Evolutionary conservation across 2,888 invertebrate species (phyloP).

Genomic region (Coenonympha arcania): DNA sequence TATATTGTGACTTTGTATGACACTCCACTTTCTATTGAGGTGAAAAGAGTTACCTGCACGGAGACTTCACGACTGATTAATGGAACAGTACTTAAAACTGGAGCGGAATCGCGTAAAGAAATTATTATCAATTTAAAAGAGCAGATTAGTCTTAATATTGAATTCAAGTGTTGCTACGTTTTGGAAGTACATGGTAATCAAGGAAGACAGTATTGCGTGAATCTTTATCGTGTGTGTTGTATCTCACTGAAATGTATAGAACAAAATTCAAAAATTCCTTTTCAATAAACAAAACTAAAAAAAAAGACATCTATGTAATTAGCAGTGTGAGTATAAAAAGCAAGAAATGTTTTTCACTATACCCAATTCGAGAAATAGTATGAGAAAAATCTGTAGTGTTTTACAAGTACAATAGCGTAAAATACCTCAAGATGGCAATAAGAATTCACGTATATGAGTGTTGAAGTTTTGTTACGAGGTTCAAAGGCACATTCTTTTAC

Average conservation of each 20-base stretch:
- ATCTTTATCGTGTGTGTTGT: background rate
- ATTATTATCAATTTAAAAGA: background rate
- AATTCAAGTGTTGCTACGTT: too few relatives aligned
- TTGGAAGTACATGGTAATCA: too few relatives aligned
- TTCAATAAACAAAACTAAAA: too few relatives aligned
- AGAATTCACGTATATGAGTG: background rate
- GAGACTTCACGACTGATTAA: slow-evolving; percentile 19
- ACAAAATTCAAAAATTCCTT: too few relatives aligned
- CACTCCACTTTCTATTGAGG: slow-evolving; percentile 65
- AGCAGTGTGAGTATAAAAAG: too few relatives aligned
- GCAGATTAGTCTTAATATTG: too few relatives aligned
- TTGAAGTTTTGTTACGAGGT: slow-evolving; percentile 15
- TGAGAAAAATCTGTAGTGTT: background rate
- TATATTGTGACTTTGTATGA: slow-evolving; percentile 70
- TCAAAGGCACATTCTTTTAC: slow-evolving; percentile 18
- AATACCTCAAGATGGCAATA: slow-evolving; percentile 6
- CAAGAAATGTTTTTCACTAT: background rate
- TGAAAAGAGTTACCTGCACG: slow-evolving; percentile 47
- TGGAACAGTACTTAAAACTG: slow-evolving; percentile 12
- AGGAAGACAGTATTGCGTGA: too few relatives aligned
- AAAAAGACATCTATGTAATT: background rate
- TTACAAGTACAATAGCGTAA: background rate
- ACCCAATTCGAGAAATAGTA: background rate
- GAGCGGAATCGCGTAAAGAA: slow-evolving; percentile 1
- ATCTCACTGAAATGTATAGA: too few relatives aligned